phyloP scores from a whole-genome alignment of 2,113 vertebrate species.

The Nothocercus nigrocapillus region DNA sequence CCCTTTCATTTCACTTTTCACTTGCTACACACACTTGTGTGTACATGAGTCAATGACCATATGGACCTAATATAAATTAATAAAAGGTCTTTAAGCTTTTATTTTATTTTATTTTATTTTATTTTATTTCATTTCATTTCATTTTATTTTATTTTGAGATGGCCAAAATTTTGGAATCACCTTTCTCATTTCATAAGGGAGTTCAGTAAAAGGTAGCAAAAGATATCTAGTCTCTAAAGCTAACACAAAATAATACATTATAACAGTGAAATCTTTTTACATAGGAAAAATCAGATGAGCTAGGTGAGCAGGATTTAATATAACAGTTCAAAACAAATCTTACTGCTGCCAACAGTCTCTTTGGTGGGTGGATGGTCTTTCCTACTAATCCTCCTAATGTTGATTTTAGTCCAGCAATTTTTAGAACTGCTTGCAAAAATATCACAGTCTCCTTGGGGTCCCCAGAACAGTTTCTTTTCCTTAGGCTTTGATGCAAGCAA shows the following conservation, averaged over 20 bases:
- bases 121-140: too few species aligned
- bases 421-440: not conserved
- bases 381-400: not conserved
- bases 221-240: not conserved
- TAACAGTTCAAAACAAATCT: not conserved
- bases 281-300: not conserved
- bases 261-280: not conserved
- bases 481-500: not conserved
- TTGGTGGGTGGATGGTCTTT: not conserved
- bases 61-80: not conserved
- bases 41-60: not conserved
- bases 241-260: not conserved
- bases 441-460: not conserved
- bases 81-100: not conserved
- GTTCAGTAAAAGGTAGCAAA: not conserved
- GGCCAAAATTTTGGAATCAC: not conserved
- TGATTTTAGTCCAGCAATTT: not conserved
- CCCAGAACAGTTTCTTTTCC: not conserved
- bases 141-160: not conserved
- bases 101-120: too few species aligned
- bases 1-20: not conserved
- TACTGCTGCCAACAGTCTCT: not conserved
- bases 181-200: not conserved
- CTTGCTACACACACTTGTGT: not conserved
- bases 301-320: not conserved